Evolutionary conservation across 2,888 invertebrate species (phyloP).

Genomic region (Aporophyla nigra): DNA sequence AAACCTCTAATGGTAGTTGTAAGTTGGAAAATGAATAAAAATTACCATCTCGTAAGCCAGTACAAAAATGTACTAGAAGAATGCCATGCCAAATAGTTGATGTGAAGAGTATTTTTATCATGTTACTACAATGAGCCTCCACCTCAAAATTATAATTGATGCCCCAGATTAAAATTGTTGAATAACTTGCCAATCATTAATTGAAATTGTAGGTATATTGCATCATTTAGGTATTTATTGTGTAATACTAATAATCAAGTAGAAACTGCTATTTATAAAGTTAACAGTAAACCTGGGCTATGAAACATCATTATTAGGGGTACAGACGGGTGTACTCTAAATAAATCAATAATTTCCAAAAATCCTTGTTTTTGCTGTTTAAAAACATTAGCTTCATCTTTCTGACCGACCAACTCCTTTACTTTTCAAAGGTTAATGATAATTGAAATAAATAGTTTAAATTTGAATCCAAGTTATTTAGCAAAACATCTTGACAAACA

Average conservation of each 20-base stretch:
- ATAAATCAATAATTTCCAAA: neutral
- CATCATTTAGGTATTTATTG: slow-evolving; percentile 21
- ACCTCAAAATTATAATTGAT: neutral
- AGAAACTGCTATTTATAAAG: neutral
- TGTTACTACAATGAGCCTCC: neutral
- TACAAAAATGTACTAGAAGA: neutral
- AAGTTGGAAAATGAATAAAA: no score
- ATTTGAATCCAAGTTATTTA: neutral
- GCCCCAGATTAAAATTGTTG: neutral
- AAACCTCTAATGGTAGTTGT: no score
- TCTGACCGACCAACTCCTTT: neutral
- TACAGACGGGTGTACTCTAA: neutral
- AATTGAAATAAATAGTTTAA: neutral
- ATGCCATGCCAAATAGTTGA: neutral
- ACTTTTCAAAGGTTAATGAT: neutral
- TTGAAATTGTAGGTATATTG: slow-evolving; percentile 12
- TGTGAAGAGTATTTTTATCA: neutral
- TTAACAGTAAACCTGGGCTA: neutral
- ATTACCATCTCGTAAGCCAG: neutral
- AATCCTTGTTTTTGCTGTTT: no score
- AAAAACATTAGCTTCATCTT: neutral
- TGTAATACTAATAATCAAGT: slow-evolving; percentile 39
- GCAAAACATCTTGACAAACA: neutral
- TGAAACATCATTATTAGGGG: neutral
- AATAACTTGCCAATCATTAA: neutral